These are phyloP conservation scores for Maniola hyperantus DNA, from an alignment of 2,888 invertebrate species.

Conservation along the genomic window DNA sequence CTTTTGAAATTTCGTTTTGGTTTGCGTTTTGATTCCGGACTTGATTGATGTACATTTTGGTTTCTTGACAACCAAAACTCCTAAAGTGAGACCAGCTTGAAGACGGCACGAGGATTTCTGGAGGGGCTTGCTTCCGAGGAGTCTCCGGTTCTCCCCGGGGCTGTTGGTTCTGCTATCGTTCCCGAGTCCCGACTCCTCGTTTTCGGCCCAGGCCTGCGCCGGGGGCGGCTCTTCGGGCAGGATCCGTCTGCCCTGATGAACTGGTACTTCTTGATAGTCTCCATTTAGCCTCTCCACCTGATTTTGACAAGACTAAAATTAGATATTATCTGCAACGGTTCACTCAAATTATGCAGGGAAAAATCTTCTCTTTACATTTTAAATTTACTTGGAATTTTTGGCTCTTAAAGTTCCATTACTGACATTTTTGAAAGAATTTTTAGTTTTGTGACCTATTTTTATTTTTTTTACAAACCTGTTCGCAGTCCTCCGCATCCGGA, in stretches of 20 bases:
- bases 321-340: neutral
- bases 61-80: slow-evolving; percentile 48
- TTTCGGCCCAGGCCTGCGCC: slow-evolving; percentile 64
- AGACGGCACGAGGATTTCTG: slow-evolving; percentile 49
- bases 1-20: slow-evolving; percentile 62
- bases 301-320: neutral
- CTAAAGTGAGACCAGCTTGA: slow-evolving; percentile 63
- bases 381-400: neutral
- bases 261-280: slow-evolving; percentile 45
- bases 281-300: slow-evolving; percentile 49
- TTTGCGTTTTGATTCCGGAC: slow-evolving; percentile 34
- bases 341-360: neutral
- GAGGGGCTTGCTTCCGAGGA: slow-evolving; percentile 48
- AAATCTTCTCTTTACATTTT: neutral
- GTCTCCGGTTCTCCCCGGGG: slow-evolving; percentile 61
- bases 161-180: slow-evolving; percentile 49
- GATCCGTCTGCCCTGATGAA: slow-evolving; percentile 55
- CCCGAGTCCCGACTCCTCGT: slow-evolving; percentile 51
- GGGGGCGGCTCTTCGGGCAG: slow-evolving; percentile 53
- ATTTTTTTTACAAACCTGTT: slow-evolving; percentile 45
- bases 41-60: slow-evolving; percentile 45
- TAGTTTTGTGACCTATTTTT: neutral
- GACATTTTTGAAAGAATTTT: neutral
- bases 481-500: slow-evolving; percentile 60
- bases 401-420: neutral